These are phyloP conservation scores for Erpetoichthys calabaricus DNA, from an alignment of 2,797 vertebrate species.

Conservation along the genomic window DNA sequence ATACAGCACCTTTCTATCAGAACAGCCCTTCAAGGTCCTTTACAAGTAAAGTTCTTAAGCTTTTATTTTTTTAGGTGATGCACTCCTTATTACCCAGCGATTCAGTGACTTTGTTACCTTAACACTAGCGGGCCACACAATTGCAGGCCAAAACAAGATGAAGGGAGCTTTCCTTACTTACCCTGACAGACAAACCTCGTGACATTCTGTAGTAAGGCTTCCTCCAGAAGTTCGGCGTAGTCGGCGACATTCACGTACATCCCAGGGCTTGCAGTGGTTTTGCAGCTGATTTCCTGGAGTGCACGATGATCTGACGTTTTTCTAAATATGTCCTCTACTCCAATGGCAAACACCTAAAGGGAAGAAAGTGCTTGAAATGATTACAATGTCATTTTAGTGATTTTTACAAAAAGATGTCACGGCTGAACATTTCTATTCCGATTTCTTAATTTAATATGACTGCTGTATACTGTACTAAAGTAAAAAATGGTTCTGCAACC, in stretches of 20 bases:
- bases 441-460: no score
- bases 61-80: no score
- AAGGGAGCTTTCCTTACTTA: slow-evolving; percentile 6
- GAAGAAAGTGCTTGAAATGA: neutral
- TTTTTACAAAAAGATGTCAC: neutral
- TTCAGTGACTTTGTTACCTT: no score
- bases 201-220: slow-evolving; percentile 18
- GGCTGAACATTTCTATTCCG: no score
- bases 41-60: no score
- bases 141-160: no score
- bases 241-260: slow-evolving; percentile 15
- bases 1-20: no score
- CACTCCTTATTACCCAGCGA: no score
- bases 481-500: no score
- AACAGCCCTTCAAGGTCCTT: no score
- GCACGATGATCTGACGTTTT: slow-evolving; percentile 13
- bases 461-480: no score
- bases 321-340: slow-evolving; percentile 22
- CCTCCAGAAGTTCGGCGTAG: slow-evolving; percentile 20
- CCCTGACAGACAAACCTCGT: slow-evolving; percentile 20
- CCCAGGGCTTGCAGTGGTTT: slow-evolving; percentile 8
- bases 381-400: slow-evolving; percentile 4
- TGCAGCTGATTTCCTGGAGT: slow-evolving; percentile 19
- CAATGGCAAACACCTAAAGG: slow-evolving; percentile 22
- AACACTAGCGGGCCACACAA: no score